Percentiles rank a stretch among this genome's conserved stretches.
phyloP scores from a whole-genome alignment of 1,140 invertebrate species.

The Trichonephila clavata region DNA sequence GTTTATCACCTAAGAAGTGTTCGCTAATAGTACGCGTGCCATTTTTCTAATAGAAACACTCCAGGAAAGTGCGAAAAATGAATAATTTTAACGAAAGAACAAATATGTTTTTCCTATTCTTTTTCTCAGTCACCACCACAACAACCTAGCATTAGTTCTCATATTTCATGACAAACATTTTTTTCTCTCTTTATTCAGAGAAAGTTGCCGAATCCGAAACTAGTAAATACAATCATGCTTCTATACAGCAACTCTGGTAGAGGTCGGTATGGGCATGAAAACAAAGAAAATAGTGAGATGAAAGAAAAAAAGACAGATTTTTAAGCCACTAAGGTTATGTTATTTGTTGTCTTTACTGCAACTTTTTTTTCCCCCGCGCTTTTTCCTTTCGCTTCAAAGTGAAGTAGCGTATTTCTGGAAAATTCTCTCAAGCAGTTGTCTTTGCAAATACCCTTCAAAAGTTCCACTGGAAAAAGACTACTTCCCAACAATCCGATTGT shows the following conservation, averaged over 20 bases:
- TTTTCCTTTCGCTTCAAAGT: background rate
- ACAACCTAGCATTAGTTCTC: no score
- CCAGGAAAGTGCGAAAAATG: background rate
- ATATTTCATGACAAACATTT: no score
- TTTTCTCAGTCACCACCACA: no score
- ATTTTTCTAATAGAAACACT: no score
- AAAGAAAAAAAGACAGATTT: background rate
- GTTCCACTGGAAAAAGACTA: slow-evolving; percentile 3
- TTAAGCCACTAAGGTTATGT: background rate
- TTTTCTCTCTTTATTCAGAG: no score
- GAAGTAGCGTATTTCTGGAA: slow-evolving; percentile 2
- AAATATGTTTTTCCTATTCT: no score
- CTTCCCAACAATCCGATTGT: slow-evolving; percentile 15
- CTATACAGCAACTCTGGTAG: background rate
- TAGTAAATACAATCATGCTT: background rate
- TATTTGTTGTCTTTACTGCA: background rate
- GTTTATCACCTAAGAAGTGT: no score
- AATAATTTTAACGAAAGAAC: no score
- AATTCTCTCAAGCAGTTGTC: slow-evolving; percentile 7
- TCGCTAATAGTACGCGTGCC: no score
- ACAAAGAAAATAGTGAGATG: background rate
- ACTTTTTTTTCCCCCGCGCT: background rate
- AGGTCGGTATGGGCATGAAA: background rate
- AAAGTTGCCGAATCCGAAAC: background rate
- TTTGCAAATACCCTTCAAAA: slow-evolving; percentile 31